A percentile compares a stretch with the other conserved stretches of the same genome.
Conservation (phyloP, 1,140 invertebrate genomes). For the Dendroctonus ponderosae region DNA sequence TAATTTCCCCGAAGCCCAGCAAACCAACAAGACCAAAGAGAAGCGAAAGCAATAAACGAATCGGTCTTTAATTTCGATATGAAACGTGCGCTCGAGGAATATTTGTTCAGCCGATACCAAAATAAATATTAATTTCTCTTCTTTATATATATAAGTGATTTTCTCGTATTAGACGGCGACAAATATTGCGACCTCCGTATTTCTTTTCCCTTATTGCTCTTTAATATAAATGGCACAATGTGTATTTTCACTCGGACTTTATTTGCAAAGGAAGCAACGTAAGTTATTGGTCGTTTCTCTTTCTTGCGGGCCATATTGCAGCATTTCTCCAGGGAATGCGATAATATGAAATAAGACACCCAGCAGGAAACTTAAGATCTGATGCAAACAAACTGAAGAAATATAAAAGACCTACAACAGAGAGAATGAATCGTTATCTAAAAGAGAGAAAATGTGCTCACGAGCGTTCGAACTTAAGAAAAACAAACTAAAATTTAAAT, state of each 20-base stretch:
- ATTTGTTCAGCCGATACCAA: constrained; percentile 11
- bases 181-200: constrained; percentile 10
- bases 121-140: constrained; percentile 20
- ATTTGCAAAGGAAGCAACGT: constrained; percentile 10
- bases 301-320: not conserved
- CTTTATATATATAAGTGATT: constrained; percentile 9
- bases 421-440: too few relatives aligned
- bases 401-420: too few relatives aligned
- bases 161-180: constrained; percentile 15
- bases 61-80: constrained; percentile 13
- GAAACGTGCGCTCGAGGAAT: constrained; percentile 7
- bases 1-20: constrained; percentile 1
- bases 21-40: not conserved
- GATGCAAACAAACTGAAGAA: too few relatives aligned
- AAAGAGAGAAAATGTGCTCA: too few relatives aligned
- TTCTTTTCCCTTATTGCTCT: constrained; percentile 4
- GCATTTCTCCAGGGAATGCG: too few relatives aligned
- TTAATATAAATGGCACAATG: not conserved
- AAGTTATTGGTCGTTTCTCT: constrained; percentile 4
- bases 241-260: constrained; percentile 2
- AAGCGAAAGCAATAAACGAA: constrained; percentile 11
- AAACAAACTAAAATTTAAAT: too few relatives aligned
- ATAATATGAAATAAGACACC: too few relatives aligned
- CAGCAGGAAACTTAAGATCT: too few relatives aligned
- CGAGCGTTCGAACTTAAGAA: too few relatives aligned